Evolutionary conservation across 2,113 vertebrate species (phyloP).

Genomic region (Aegotheles bennettii): DNA sequence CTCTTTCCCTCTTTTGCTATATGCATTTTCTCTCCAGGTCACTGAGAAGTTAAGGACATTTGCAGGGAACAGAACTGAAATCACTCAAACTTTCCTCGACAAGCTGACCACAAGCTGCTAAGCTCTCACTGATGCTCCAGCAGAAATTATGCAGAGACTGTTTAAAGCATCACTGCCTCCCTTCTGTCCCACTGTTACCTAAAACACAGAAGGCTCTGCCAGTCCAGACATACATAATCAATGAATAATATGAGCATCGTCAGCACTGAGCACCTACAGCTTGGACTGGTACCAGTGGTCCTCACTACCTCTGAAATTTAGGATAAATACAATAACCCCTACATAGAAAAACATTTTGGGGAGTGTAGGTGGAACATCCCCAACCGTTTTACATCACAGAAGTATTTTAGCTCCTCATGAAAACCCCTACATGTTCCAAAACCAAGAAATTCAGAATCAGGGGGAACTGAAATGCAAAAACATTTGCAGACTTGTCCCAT

Average conservation of each 20-base stretch:
- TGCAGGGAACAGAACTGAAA: neutral
- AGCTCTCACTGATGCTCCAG: neutral
- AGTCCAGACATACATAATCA: fast-evolving
- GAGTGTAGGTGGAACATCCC: neutral
- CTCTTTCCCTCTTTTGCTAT: neutral
- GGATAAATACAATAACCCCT: neutral
- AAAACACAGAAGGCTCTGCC: neutral
- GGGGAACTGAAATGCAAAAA: neutral
- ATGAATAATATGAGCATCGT: fast-evolving
- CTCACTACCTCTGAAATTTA: neutral
- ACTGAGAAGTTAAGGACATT: neutral
- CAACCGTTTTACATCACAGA: neutral
- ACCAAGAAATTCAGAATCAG: fast-evolving
- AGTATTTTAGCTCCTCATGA: neutral
- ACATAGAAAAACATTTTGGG: neutral
- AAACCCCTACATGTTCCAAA: fast-evolving
- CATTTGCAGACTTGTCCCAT: fast-evolving
- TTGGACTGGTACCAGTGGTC: no score
- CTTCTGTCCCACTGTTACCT: neutral
- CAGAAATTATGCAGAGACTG: neutral
- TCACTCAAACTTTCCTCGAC: neutral
- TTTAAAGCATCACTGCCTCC: neutral
- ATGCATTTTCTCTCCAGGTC: neutral
- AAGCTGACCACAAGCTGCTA: neutral
- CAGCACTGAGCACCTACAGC: neutral